A percentile compares a stretch with the other conserved stretches of the same genome.
These are phyloP conservation scores for Drosophila yakuba DNA, from an alignment of 1,140 invertebrate genomes.

Conservation along the genomic window DNA sequence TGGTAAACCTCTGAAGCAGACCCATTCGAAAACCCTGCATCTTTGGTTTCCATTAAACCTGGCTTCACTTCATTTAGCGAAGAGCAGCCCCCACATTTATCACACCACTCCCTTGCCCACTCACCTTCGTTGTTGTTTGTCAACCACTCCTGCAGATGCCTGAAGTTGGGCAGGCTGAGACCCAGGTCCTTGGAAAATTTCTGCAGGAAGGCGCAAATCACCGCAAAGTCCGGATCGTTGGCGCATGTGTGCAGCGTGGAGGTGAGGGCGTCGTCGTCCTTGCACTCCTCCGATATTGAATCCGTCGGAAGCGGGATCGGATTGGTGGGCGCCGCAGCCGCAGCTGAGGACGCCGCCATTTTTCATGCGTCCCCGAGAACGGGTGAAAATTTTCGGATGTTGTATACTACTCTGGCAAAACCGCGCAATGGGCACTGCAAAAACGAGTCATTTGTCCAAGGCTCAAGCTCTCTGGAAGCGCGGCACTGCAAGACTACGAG, in stretches of 20 bases:
- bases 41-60: neutral
- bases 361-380: conserved; percentile 70
- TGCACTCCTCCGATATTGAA: conserved; percentile 65
- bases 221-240: conserved; percentile 97
- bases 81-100: too few species aligned
- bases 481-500: conserved; percentile 30
- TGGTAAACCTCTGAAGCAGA: neutral
- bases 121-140: conserved; percentile 95
- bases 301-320: conserved; percentile 36
- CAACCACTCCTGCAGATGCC: conserved; percentile 93
- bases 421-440: conserved; percentile 38
- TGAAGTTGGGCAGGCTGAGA: conserved; percentile 90
- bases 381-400: conserved; percentile 65
- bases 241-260: conserved; percentile 88
- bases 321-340: conserved; percentile 38
- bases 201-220: conserved; percentile 96
- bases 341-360: conserved; percentile 76
- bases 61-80: neutral
- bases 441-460: conserved; percentile 52
- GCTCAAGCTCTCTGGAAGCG: conserved; percentile 20
- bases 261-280: conserved; percentile 73
- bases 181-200: conserved; percentile 93
- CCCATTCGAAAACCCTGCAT: conserved; percentile 18
- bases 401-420: conserved; percentile 59
- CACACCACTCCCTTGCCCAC: conserved; percentile 34